These are phyloP conservation scores for Peromyscus maniculatus DNA, from an alignment of 2,113 vertebrate genomes.

Conservation along the genomic window DNA sequence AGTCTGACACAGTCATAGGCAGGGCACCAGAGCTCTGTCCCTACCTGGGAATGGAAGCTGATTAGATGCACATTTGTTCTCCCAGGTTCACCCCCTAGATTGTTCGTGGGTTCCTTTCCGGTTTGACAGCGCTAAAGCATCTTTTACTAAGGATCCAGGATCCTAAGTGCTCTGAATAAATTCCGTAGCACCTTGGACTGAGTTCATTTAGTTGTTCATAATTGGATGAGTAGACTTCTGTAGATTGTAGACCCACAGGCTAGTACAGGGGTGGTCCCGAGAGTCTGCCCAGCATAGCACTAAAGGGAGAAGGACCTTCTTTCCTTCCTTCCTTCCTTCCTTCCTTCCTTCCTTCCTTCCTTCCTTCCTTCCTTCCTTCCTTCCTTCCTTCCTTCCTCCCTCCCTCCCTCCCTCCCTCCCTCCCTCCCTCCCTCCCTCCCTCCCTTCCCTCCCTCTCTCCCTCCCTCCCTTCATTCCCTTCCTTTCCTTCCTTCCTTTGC, in stretches of 20 bases:
- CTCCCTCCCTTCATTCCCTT: fast-evolving
- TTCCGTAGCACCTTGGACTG: neutral
- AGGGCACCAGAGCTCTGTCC: neutral
- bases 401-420: fast-evolving
- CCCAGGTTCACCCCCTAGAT: neutral
- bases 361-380: too few relatives aligned
- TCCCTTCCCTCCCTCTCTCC: fast-evolving
- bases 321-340: too few relatives aligned
- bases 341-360: fast-evolving
- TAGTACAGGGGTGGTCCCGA: neutral
- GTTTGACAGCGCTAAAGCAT: neutral
- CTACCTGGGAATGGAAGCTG: neutral
- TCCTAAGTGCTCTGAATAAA: neutral
- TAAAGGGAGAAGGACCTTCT: neutral
- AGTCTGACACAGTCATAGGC: neutral
- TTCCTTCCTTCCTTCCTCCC: fast-evolving
- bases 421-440: fast-evolving
- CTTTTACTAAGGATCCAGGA: neutral
- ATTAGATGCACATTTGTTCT: neutral
- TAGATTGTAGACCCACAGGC: neutral
- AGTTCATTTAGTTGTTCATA: neutral
- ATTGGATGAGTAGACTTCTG: neutral
- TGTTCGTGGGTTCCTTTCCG: neutral
- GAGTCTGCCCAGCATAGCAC: neutral
- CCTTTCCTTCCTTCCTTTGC: fast-evolving